Percentiles rank a stretch among this genome's conserved stretches.
Evolutionary conservation across 2,113 vertebrate species (phyloP).

Genomic region (Uria aalge): DNA sequence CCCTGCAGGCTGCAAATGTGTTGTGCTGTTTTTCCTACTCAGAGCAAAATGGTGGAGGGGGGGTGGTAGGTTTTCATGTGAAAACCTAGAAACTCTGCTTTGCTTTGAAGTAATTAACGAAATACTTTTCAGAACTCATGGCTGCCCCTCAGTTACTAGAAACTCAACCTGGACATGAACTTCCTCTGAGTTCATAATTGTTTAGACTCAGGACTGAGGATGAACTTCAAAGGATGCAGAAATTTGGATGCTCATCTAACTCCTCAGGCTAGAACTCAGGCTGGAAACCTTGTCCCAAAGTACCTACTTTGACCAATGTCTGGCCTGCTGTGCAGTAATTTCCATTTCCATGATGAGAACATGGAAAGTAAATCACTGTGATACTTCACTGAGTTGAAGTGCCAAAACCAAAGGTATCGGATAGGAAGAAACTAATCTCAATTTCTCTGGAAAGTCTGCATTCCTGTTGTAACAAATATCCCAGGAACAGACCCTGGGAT

Average conservation of each 20-base stretch:
- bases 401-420: not conserved
- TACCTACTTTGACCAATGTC: not conserved
- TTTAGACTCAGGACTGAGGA: not conserved
- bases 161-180: not conserved
- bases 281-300: not conserved
- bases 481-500: not conserved
- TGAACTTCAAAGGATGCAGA: constrained; percentile 1
- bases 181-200: not conserved
- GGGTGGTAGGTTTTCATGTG: not conserved
- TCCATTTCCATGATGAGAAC: not conserved
- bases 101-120: not conserved
- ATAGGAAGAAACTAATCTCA: not conserved
- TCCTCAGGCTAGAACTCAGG: not conserved
- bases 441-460: not conserved
- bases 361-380: not conserved
- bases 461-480: not conserved
- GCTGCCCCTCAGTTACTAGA: not conserved
- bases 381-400: not conserved
- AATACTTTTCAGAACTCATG: not conserved
- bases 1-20: not conserved
- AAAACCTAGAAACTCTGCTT: not conserved
- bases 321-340: not conserved
- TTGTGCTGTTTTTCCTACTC: not conserved
- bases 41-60: not conserved
- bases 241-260: not conserved